phyloP scores from a whole-genome alignment of 2,888 invertebrate species.

The Noctua janthe region DNA sequence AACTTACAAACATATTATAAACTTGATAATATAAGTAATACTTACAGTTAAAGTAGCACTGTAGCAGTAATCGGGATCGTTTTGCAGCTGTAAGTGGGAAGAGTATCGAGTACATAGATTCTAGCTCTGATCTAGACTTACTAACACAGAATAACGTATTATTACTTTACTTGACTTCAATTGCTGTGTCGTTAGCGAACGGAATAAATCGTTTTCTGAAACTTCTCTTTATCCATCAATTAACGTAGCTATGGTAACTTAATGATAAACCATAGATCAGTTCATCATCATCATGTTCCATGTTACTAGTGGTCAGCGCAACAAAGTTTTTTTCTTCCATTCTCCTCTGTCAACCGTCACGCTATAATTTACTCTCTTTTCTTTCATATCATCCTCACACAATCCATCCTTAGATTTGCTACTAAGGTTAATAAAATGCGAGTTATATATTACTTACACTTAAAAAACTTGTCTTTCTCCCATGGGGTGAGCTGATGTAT shows the following conservation, averaged over 20 bases:
- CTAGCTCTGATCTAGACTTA: slow-evolving; percentile 29
- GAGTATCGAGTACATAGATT: slow-evolving; percentile 24
- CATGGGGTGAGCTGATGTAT: background rate
- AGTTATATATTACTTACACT: background rate
- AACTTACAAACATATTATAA: background rate
- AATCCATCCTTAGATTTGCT: background rate
- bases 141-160: slow-evolving; percentile 46
- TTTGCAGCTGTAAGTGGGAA: slow-evolving; percentile 22
- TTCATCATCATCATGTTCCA: too few species aligned
- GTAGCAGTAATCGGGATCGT: slow-evolving; percentile 25
- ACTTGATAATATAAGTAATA: background rate
- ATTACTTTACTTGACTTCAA: slow-evolving; percentile 31
- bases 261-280: slow-evolving; percentile 23
- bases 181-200: slow-evolving; percentile 12
- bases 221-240: slow-evolving; percentile 14
- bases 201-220: slow-evolving; percentile 37
- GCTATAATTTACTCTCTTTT: too few species aligned
- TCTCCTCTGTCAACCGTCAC: too few species aligned
- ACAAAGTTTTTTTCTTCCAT: too few species aligned
- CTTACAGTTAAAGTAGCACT: slow-evolving; percentile 12
- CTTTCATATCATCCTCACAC: too few species aligned
- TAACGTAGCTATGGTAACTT: slow-evolving; percentile 5
- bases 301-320: too few species aligned
- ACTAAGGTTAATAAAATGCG: slow-evolving; percentile 6
- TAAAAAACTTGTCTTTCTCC: background rate